phyloP scores from a whole-genome alignment of 2,113 vertebrate genomes.

The Ramphastos sulfuratus region DNA sequence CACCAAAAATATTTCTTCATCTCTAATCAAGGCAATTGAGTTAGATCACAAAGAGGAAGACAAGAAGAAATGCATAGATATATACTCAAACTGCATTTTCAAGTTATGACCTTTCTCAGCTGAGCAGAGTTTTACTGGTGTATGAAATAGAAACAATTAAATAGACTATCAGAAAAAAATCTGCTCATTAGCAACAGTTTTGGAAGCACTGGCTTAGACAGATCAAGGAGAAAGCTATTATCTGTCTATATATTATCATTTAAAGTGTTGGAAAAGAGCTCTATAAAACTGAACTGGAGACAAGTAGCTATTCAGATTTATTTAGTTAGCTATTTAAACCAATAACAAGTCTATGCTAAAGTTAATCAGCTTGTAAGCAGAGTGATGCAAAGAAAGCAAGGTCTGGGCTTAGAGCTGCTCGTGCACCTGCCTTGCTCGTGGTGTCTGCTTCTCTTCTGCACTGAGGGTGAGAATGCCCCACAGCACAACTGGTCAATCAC shows the following conservation, averaged over 20 bases:
- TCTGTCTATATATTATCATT: neutral
- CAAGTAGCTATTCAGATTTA: neutral
- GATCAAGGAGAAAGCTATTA: neutral
- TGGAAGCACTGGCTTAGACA: neutral
- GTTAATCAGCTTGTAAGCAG: neutral
- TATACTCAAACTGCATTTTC: neutral
- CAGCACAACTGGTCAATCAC: neutral
- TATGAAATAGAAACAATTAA: constrained; percentile 55
- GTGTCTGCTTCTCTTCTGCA: neutral
- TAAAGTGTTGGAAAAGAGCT: neutral
- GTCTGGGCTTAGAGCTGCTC: neutral
- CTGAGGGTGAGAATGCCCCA: neutral
- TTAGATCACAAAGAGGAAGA: neutral
- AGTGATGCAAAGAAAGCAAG: neutral
- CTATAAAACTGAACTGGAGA: neutral
- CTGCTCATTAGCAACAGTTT: constrained; percentile 15
- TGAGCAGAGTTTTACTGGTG: constrained; percentile 24
- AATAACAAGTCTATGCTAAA: neutral
- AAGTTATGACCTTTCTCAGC: constrained; percentile 10
- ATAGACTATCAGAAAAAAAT: constrained; percentile 12
- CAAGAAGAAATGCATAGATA: neutral
- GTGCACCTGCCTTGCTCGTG: neutral
- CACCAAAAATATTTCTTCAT: neutral
- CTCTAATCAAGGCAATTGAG: neutral
- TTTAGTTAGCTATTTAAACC: neutral